phyloP scores from a whole-genome alignment of 1,140 invertebrate genomes.

The Drosophila kikkawai region DNA sequence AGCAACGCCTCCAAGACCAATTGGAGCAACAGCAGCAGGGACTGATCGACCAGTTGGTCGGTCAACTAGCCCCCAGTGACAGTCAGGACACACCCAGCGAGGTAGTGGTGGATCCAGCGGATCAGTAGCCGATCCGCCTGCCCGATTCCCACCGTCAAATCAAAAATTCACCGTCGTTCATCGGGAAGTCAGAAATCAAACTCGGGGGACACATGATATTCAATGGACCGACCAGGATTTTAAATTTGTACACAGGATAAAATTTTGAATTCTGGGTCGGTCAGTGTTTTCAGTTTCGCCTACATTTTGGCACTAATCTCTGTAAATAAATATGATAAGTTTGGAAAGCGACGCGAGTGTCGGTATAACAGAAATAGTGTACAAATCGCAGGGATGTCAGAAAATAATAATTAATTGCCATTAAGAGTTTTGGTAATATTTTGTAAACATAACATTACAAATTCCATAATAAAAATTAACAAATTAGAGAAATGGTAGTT shows the following conservation, averaged over 20 bases:
- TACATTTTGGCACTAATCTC: background rate
- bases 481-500: background rate
- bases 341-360: background rate
- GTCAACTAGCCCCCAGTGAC: slow-evolving; percentile 9
- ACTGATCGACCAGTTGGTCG: slow-evolving; percentile 42
- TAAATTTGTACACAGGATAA: background rate
- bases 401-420: background rate
- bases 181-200: background rate
- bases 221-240: slow-evolving; percentile 19
- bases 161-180: slow-evolving; percentile 31
- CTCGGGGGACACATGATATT: slow-evolving; percentile 7
- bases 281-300: background rate
- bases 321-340: background rate
- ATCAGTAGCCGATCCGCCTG: background rate
- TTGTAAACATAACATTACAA: background rate
- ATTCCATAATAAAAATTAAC: slow-evolving; percentile 1
- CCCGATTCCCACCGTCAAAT: background rate
- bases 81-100: background rate
- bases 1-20: slow-evolving; percentile 42
- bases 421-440: background rate
- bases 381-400: background rate
- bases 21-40: slow-evolving; percentile 45
- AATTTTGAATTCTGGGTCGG: slow-evolving; percentile 19
- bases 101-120: background rate
- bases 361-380: background rate